Evolutionary conservation across 1,140 invertebrate species (phyloP), one percentile per base, ranked within the genome.

Genomic region (Calephelis nemesis): DNA sequence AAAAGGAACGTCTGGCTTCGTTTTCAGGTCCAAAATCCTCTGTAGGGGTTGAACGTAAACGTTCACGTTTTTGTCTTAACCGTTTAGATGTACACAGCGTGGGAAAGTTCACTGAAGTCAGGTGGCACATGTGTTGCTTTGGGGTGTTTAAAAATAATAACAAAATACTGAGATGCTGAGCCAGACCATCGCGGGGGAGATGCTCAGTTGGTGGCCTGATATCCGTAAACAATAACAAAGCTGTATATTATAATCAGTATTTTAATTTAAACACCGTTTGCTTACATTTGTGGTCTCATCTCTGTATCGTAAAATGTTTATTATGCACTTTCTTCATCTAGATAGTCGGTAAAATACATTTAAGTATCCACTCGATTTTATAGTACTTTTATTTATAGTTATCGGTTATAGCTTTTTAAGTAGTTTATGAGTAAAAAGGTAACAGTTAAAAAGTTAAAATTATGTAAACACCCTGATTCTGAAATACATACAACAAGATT

Each of bases 61-160:
- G 72, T 64, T 67, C 48, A 72, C 73, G 79, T 87, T 85, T 79
- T 82, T 78, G 79, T 83, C 81, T 78, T 74, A 79, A 79, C 76
- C 76, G 72, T 76, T 82, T 66, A 74, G 68, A 75, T 71, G 77
- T 71, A 76, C 78, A 76, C 79, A 76, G 78, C 88, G 88, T 90
- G 88, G 88, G 88, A 90, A 90, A 87, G 84, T 77, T 84, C 71
- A 74, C 72, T 76, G 71, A 81, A 83, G 85, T 90, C 88, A 90
- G 88, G 88, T 90, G 88, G 84, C 85, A 89, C 88, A 90, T 90
- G 88, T 90, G 87, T 81, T 79, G 75, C 82, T 84, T 85, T 82
- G 75, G 76, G 77, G 82, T 72, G 77, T 85, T 85, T 84, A 85
- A 88, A 90, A 90, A 90, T 88, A 90, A 88, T 88, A 85, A 85